Evolutionary conservation across 2,797 vertebrate genomes (phyloP).

Genomic region (Sebastiscus albofasciatus): DNA sequence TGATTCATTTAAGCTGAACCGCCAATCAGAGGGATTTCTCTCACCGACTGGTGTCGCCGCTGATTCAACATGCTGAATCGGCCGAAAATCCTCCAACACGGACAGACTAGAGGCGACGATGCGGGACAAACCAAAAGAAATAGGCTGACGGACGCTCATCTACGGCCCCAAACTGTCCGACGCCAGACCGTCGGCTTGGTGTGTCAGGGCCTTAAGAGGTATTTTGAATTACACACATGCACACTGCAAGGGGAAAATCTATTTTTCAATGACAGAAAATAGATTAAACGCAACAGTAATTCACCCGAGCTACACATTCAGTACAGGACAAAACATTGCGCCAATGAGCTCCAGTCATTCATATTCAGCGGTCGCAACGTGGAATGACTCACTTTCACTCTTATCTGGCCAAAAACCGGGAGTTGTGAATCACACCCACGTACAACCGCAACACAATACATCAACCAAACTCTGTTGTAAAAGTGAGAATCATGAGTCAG

Average conservation of each 20-base stretch:
- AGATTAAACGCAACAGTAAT: neutral
- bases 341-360: conserved; percentile 2
- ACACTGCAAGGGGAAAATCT: neutral
- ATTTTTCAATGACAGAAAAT: neutral
- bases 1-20: too few species aligned
- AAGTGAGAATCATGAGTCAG: conserved; percentile 10
- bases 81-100: neutral
- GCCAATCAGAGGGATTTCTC: neutral
- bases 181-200: too few species aligned
- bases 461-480: neutral
- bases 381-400: conserved; percentile 1
- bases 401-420: conserved; percentile 17
- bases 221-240: neutral
- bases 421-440: conserved; percentile 17
- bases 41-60: neutral
- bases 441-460: conserved; percentile 12
- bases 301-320: neutral
- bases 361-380: conserved; percentile 3
- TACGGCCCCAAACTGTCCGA: too few species aligned
- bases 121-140: too few species aligned
- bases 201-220: too few species aligned
- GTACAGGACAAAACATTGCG: neutral
- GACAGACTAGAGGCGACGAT: too few species aligned
- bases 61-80: neutral
- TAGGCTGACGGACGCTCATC: too few species aligned